A percentile compares a stretch with the other conserved stretches of the same genome.
Evolutionary conservation across 2,888 invertebrate genomes (phyloP).

Genomic region (Globia sparganii): DNA sequence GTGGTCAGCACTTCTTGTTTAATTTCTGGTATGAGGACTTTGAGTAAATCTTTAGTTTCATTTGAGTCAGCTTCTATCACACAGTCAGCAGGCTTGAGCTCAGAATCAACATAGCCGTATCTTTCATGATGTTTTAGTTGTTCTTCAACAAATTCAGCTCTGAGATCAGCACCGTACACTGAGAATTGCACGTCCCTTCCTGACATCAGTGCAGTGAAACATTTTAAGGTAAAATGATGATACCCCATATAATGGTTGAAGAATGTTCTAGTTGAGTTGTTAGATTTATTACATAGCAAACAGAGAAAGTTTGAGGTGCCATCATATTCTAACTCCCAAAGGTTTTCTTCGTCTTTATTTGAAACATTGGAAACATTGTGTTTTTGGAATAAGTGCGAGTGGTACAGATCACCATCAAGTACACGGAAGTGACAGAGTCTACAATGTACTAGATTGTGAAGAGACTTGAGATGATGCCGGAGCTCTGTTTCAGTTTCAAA

Average conservation of each 20-base stretch:
- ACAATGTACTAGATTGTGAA: constrained; percentile 85
- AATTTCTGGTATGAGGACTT: constrained; percentile 72
- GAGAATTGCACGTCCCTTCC: constrained; percentile 82
- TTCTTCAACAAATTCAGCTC: constrained; percentile 79
- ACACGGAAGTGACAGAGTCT: constrained; percentile 85
- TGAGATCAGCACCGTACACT: constrained; percentile 84
- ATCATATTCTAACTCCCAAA: constrained; percentile 83
- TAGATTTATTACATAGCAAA: constrained; percentile 81
- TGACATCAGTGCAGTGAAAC: constrained; percentile 81
- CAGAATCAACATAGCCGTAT: constrained; percentile 81
- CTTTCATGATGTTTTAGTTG: constrained; percentile 77
- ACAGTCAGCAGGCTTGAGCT: constrained; percentile 66
- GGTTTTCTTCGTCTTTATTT: constrained; percentile 75
- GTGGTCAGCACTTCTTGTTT: constrained; percentile 71
- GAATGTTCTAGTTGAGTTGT: constrained; percentile 76
- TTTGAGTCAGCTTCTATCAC: constrained; percentile 42
- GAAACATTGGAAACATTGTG: constrained; percentile 81
- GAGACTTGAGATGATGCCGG: constrained; percentile 78
- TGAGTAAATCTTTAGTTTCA: constrained; percentile 67
- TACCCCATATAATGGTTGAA: constrained; percentile 87
- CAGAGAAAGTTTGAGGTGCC: constrained; percentile 79
- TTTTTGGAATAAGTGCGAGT: constrained; percentile 83
- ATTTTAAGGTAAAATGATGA: constrained; percentile 87
- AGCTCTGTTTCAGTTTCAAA: constrained; percentile 79
- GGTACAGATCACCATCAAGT: constrained; percentile 81